These are phyloP conservation scores for Scaptomyza hsui DNA, from an alignment of 1,140 invertebrate species.

Conservation along the genomic window DNA sequence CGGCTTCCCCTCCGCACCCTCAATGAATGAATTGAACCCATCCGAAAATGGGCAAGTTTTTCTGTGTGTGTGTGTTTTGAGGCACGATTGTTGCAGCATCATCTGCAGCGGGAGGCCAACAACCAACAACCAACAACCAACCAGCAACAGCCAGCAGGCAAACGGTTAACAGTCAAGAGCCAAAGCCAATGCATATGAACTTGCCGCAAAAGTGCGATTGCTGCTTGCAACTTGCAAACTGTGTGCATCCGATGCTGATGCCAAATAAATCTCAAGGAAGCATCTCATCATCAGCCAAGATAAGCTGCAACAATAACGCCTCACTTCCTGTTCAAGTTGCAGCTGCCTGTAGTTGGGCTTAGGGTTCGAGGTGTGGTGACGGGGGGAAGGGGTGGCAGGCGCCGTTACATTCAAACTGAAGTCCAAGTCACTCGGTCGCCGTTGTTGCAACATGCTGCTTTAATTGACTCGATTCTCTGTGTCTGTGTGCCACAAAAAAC, in stretches of 20 bases:
- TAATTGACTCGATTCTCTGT: slow-evolving; percentile 69
- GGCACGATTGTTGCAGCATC: slow-evolving; percentile 40
- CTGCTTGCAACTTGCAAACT: slow-evolving; percentile 7
- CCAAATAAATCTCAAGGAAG: slow-evolving; percentile 82
- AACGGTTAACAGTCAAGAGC: slow-evolving; percentile 26
- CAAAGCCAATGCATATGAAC: slow-evolving; percentile 58
- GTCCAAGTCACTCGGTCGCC: slow-evolving; percentile 76
- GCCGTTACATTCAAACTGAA: slow-evolving; percentile 42
- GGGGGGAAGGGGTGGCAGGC: slow-evolving; percentile 4
- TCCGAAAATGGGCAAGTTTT: slow-evolving; percentile 47
- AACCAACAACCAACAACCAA: slow-evolving; percentile 51
- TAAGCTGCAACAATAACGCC: slow-evolving; percentile 74
- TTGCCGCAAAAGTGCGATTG: slow-evolving; percentile 28
- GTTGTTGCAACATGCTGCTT: slow-evolving; percentile 69
- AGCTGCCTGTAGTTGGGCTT: slow-evolving; percentile 42
- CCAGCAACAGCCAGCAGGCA: slow-evolving; percentile 33
- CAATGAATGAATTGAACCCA: slow-evolving; percentile 29
- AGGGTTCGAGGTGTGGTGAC: slow-evolving; percentile 23
- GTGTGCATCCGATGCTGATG: slow-evolving; percentile 58
- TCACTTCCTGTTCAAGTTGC: slow-evolving; percentile 76
- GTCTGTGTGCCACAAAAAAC: slow-evolving; percentile 74
- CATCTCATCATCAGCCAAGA: slow-evolving; percentile 61
- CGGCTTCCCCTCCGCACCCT: background rate
- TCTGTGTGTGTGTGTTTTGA: slow-evolving; percentile 9
- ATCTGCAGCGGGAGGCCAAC: slow-evolving; percentile 43